Conservation (phyloP, 2,797 vertebrate species). For the Gymnodraco acuticeps region DNA sequence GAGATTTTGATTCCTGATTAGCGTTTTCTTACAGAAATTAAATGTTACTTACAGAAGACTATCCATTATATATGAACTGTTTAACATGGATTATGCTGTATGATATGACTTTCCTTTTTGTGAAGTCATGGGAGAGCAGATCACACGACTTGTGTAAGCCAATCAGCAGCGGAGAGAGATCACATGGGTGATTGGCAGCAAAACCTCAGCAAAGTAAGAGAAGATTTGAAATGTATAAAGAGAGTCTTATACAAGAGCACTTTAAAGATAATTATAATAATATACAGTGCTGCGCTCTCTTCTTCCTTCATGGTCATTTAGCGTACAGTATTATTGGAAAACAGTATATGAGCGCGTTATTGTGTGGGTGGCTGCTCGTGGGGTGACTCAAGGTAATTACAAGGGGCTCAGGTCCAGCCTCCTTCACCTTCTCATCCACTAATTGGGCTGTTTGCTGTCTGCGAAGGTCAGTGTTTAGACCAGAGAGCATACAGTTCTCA, state of each 20-base stretch:
- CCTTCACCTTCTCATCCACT: slow-evolving; percentile 65
- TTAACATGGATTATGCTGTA: slow-evolving; percentile 43
- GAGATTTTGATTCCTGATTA: slow-evolving; percentile 13
- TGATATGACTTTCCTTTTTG: slow-evolving; percentile 20
- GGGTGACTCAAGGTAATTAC: slow-evolving; percentile 68
- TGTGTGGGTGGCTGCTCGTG: slow-evolving; percentile 59
- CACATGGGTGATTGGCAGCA: not conserved
- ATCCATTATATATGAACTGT: slow-evolving; percentile 34
- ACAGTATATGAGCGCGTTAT: slow-evolving; percentile 21
- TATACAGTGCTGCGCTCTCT: slow-evolving; percentile 8
- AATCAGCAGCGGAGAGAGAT: slow-evolving; percentile 21
- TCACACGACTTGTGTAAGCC: not conserved
- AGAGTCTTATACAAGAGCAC: slow-evolving; percentile 30
- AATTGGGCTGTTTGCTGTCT: slow-evolving; percentile 74
- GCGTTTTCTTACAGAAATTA: not conserved
- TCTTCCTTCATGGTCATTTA: slow-evolving; percentile 38
- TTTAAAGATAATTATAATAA: slow-evolving; percentile 5
- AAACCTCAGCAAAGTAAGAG: slow-evolving; percentile 34
- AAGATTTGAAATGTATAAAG: slow-evolving; percentile 39
- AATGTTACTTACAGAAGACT: slow-evolving; percentile 1
- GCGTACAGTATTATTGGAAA: slow-evolving; percentile 37
- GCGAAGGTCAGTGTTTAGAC: slow-evolving; percentile 60
- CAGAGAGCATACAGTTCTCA: slow-evolving; percentile 46
- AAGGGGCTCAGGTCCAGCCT: slow-evolving; percentile 58
- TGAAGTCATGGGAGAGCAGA: slow-evolving; percentile 36